A percentile compares a stretch with the other conserved stretches of the same genome.
Evolutionary conservation across 2,113 vertebrate species (phyloP).

Genomic region (Neomonachus schauinslandi): DNA sequence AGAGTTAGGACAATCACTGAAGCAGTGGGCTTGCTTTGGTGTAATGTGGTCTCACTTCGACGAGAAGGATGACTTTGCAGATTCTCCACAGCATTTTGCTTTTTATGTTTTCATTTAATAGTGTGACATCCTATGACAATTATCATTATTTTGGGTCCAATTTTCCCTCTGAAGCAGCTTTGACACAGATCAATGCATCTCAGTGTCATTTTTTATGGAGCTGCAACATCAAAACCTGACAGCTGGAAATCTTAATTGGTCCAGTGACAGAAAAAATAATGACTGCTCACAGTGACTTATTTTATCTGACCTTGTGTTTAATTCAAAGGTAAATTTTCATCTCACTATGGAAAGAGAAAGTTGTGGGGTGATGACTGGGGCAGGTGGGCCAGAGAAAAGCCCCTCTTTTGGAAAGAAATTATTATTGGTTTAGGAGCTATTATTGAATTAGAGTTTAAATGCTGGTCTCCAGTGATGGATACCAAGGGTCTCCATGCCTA

Average conservation of each 20-base stretch:
- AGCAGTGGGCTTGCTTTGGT: constrained; percentile 30
- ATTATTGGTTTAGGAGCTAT: neutral
- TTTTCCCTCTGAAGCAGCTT: constrained; percentile 79
- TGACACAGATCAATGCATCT: constrained; percentile 86
- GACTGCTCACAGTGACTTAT: constrained; percentile 74
- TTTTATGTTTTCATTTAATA: constrained; percentile 78
- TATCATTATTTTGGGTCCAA: constrained; percentile 80
- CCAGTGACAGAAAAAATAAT: constrained; percentile 84
- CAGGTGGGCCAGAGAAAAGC: constrained; percentile 50
- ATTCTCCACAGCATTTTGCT: constrained; percentile 64
- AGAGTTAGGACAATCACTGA: neutral
- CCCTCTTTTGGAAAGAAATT: constrained; percentile 19
- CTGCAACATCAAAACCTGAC: constrained; percentile 78
- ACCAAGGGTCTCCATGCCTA: constrained; percentile 13
- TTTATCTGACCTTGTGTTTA: constrained; percentile 85
- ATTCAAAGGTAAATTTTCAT: constrained; percentile 83
- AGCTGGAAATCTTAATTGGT: constrained; percentile 88
- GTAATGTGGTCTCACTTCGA: neutral
- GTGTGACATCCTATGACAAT: constrained; percentile 76
- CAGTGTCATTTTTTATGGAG: constrained; percentile 83
- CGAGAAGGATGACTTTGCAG: constrained; percentile 34
- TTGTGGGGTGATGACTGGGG: neutral
- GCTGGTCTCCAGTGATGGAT: constrained; percentile 31
- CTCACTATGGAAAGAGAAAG: constrained; percentile 67
- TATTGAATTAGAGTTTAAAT: constrained; percentile 51